phyloP scores from a whole-genome alignment of 2,888 invertebrate genomes.

The Eupeodes latifasciatus region DNA sequence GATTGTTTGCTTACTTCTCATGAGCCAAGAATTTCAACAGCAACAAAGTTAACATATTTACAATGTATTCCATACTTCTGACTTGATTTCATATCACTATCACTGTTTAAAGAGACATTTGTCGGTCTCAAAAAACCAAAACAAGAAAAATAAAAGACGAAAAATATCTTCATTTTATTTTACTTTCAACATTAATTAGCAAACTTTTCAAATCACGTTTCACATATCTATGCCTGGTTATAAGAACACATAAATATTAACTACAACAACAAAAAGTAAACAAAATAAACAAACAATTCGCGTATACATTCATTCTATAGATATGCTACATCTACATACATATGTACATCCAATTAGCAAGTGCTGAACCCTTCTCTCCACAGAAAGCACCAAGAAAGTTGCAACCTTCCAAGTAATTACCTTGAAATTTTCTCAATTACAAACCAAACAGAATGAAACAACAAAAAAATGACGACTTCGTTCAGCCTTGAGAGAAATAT shows the following conservation, averaged over 20 bases:
- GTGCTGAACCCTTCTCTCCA: constrained; percentile 26
- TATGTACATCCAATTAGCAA: constrained; percentile 63
- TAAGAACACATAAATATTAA: constrained; percentile 48
- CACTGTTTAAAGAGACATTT: not conserved
- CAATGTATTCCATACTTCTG: constrained; percentile 1
- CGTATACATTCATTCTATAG: constrained; percentile 21
- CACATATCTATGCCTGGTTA: constrained; percentile 3
- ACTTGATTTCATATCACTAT: not conserved
- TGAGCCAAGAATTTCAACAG: not conserved
- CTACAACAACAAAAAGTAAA: constrained; percentile 20
- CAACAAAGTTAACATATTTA: constrained; percentile 2
- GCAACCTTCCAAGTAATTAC: constrained; percentile 73
- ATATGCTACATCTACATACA: too few relatives aligned
- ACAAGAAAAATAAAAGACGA: constrained; percentile 6
- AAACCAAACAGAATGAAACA: constrained; percentile 56
- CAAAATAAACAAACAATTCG: constrained; percentile 23
- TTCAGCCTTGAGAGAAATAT: constrained; percentile 30
- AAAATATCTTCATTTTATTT: constrained; percentile 44
- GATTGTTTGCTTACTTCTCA: not conserved
- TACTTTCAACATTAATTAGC: constrained; percentile 52
- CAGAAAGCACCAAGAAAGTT: not conserved
- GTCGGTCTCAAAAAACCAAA: not conserved
- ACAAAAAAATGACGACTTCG: constrained; percentile 7
- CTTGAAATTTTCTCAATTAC: constrained; percentile 75
- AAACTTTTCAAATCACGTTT: constrained; percentile 73